These are phyloP conservation scores for Cantharis rustica DNA, from an alignment of 2,888 invertebrate species.

Conservation along the genomic window DNA sequence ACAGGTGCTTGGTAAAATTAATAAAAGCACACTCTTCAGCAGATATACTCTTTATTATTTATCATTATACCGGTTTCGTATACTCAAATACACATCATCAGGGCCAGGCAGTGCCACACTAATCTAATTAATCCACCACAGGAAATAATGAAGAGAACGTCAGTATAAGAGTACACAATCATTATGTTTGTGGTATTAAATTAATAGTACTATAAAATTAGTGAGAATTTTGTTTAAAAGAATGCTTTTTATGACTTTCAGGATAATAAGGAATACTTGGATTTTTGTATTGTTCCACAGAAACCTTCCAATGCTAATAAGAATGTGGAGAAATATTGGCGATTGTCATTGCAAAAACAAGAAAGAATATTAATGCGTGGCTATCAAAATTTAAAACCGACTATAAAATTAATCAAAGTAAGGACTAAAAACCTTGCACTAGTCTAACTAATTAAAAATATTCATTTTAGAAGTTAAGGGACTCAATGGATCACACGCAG, in stretches of 20 bases:
- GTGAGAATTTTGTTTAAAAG: too few species aligned
- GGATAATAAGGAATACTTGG: constrained; percentile 23
- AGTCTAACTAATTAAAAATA: not conserved
- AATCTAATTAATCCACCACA: too few species aligned
- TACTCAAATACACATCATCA: too few species aligned
- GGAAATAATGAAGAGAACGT: too few species aligned
- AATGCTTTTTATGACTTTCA: not conserved
- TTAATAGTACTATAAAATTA: too few species aligned
- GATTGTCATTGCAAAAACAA: constrained; percentile 55
- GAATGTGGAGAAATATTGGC: constrained; percentile 44
- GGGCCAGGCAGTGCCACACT: too few species aligned
- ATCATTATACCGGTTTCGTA: too few species aligned
- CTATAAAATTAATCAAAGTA: constrained; percentile 49
- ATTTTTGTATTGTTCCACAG: constrained; percentile 47
- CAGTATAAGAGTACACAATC: too few species aligned
- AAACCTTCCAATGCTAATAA: constrained; percentile 31
- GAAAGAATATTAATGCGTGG: constrained; percentile 47
- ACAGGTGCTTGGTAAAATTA: too few species aligned
- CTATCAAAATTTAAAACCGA: constrained; percentile 45
- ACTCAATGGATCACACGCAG: constrained; percentile 43
- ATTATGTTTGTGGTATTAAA: too few species aligned
- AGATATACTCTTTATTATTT: too few species aligned
- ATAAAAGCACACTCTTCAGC: too few species aligned
- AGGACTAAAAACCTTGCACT: not conserved
- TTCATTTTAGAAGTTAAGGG: constrained; percentile 53